These are phyloP conservation scores for Conops quadrifasciatus DNA, from an alignment of 2,888 invertebrate genomes.

Conservation along the genomic window DNA sequence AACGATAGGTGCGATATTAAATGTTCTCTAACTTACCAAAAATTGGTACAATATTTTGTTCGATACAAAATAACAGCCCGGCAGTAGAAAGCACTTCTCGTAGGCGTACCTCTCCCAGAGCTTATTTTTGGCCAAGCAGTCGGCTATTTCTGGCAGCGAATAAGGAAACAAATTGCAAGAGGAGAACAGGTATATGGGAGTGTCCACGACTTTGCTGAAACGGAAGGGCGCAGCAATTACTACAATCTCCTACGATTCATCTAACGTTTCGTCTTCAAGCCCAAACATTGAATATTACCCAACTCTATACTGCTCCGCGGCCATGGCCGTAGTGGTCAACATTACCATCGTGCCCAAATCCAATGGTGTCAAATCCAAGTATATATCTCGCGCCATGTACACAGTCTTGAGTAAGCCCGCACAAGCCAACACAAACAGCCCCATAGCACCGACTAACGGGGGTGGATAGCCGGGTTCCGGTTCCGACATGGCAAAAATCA, in stretches of 20 bases:
- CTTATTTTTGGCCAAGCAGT: not conserved
- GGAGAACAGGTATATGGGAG: slow-evolving; percentile 7
- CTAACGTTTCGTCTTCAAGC: not conserved
- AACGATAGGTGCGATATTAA: not conserved
- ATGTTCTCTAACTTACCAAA: not conserved
- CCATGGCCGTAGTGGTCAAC: slow-evolving; percentile 41
- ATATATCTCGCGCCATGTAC: slow-evolving; percentile 40
- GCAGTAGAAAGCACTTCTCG: slow-evolving; percentile 35
- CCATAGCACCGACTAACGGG: slow-evolving; percentile 54
- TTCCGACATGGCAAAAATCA: slow-evolving; percentile 50
- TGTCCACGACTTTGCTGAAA: slow-evolving; percentile 2
- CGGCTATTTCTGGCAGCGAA: not conserved
- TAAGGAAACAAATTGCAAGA: not conserved
- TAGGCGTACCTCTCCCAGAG: slow-evolving; percentile 14
- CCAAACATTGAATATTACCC: not conserved
- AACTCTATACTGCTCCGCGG: slow-evolving; percentile 38
- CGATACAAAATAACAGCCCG: not conserved
- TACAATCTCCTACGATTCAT: not conserved
- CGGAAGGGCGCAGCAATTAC: not conserved
- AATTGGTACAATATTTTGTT: not conserved
- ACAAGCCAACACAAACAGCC: slow-evolving; percentile 51
- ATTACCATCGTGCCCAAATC: slow-evolving; percentile 51
- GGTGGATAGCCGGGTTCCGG: slow-evolving; percentile 55
- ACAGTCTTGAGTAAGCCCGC: slow-evolving; percentile 53
- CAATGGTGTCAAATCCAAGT: slow-evolving; percentile 53